Base-by-base conservation (phyloP, 1,140 invertebrate genomes). In the Caerostris extrusa region DNA sequence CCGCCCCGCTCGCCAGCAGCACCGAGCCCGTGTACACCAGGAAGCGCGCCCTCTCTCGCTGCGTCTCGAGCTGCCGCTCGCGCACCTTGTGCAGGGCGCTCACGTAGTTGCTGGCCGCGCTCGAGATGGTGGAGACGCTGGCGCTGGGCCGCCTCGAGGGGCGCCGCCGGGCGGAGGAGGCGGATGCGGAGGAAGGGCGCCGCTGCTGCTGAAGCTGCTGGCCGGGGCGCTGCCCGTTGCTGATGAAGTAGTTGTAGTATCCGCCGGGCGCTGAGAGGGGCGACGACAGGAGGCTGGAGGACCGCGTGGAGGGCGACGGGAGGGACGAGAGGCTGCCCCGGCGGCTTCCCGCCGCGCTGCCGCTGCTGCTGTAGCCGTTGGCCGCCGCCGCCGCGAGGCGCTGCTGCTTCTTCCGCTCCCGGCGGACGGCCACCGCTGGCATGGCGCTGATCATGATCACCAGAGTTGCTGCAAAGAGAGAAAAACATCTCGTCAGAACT, bases 401-500 rank as follows among this genome's bases (percentile, higher is more conserved):
- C 34, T 81, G 90, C 56, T 90, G 95, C n/a, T 95, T 95, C 94
- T 95, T 95, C 90, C 94, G 91, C 88, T 95, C 95, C 50, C 95
- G 94, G n/a, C 95, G 94, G 77, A 95, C 91, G 81, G 95, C 95
- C 86, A 95, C 95, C 57, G 95, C 95, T 85, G 95, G 95, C 95
- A 95, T 95, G 64, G 95, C 95, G 58, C 95, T 95, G 67, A 95
- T 95, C 95, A 95, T 95, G 93, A 94, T 94, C 93, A 90, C 93
- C 88, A 94, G 60, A 85, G 87, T 90, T 17, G 71, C 93, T 94
- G 93, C 5, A 85, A 83, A 81, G 14, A 89, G 60, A 55, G 1
- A 81, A 7, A 91, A 82, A 77, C 19, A 3, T 67, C 2, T n/a
- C 14, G 7, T 86, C 17, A 17, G 83, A 5, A 14, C 12, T 17